Evolutionary conservation across 2,888 invertebrate genomes (phyloP).

Genomic region (Lymantria dispar): DNA sequence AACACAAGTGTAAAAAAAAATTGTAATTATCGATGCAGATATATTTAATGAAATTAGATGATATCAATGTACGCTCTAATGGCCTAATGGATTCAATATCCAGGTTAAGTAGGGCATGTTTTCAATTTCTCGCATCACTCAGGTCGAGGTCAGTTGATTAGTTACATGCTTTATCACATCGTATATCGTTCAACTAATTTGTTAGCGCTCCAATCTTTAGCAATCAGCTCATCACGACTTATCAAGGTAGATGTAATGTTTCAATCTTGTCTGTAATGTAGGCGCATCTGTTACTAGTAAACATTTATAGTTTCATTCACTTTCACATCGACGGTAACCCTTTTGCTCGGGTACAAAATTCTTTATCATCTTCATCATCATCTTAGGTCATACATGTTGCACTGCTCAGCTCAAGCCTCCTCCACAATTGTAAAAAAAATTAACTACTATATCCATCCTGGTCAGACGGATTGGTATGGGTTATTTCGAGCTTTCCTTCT

Average conservation of each 20-base stretch:
- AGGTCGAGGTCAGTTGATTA: constrained; percentile 24
- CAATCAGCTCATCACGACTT: constrained; percentile 18
- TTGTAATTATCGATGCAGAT: not conserved
- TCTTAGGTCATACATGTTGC: too few relatives aligned
- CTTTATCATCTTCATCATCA: too few relatives aligned
- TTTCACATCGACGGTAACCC: too few relatives aligned
- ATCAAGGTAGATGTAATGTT: not conserved
- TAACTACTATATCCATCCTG: too few relatives aligned
- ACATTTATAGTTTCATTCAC: too few relatives aligned
- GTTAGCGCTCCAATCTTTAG: constrained; percentile 18
- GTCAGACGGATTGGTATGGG: too few relatives aligned
- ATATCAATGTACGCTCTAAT: constrained; percentile 9
- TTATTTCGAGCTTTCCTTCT: too few relatives aligned
- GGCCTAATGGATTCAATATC: constrained; percentile 22
- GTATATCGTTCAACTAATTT: constrained; percentile 17
- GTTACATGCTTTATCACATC: constrained; percentile 18
- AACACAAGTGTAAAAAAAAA: not conserved
- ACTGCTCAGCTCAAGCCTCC: too few relatives aligned
- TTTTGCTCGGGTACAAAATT: too few relatives aligned
- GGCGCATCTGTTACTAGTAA: too few relatives aligned
- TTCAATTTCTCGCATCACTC: constrained; percentile 36
- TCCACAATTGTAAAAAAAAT: too few relatives aligned
- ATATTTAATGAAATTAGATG: constrained; percentile 13
- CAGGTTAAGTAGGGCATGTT: constrained; percentile 37
- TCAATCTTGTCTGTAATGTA: too few relatives aligned